Percentiles rank a stretch among this genome's conserved stretches.
Evolutionary conservation across 2,888 invertebrate genomes (phyloP).

Genomic region (Empis stercorea): DNA sequence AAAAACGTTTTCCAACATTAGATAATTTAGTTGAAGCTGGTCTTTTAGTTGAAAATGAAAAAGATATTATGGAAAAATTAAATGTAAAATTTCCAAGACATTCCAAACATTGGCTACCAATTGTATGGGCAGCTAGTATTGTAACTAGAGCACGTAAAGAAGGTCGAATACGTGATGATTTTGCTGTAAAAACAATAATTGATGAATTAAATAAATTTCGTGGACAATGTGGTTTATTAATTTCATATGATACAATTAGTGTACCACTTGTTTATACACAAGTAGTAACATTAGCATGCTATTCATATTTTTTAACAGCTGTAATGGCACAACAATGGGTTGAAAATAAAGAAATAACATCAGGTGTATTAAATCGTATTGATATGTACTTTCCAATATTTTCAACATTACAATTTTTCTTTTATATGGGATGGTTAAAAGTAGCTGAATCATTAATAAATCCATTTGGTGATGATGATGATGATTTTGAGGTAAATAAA

Average conservation of each 20-base stretch:
- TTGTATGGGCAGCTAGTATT: conserved; percentile 85
- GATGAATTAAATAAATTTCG: conserved; percentile 78
- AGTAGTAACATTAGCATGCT: conserved; percentile 83
- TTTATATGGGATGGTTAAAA: conserved; percentile 84
- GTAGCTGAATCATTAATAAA: conserved; percentile 85
- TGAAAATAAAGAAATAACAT: conserved; percentile 40
- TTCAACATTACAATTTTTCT: conserved; percentile 75
- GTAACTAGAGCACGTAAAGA: conserved; percentile 81
- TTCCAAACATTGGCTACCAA: conserved; percentile 81
- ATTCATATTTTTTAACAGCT: conserved; percentile 80
- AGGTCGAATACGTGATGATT: conserved; percentile 79
- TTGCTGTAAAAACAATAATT: conserved; percentile 81
- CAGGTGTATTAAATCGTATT: conserved; percentile 45
- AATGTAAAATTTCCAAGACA: conserved; percentile 72
- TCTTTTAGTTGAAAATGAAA: conserved; percentile 68
- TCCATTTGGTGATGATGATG: conserved; percentile 85
- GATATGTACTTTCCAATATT: conserved; percentile 86
- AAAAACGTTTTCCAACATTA: conserved; percentile 75
- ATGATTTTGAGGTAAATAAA: conserved; percentile 61
- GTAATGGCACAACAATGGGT: conserved; percentile 84
- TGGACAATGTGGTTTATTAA: conserved; percentile 60
- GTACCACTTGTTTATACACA: conserved; percentile 75
- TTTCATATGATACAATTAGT: conserved; percentile 63
- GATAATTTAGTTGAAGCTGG: conserved; percentile 77
- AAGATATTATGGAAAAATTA: conserved; percentile 60